phyloP scores from a whole-genome alignment of 2,888 invertebrate genomes.

The Lithophane leautieri region DNA sequence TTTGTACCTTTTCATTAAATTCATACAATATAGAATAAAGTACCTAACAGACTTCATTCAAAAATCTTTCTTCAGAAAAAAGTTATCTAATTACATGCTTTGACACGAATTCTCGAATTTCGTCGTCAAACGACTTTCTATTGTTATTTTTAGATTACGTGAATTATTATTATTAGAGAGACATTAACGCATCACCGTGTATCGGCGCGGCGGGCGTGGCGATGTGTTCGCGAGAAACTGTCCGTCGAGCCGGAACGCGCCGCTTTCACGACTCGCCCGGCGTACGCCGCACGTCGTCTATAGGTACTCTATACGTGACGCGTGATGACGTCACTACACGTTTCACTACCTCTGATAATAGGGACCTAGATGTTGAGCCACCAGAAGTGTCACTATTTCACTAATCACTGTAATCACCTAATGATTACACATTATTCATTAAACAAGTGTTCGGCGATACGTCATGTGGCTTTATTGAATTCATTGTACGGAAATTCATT shows the following conservation, averaged over 20 bases:
- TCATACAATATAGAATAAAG: slow-evolving; percentile 12
- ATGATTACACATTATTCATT: slow-evolving; percentile 14
- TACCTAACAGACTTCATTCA: slow-evolving; percentile 2
- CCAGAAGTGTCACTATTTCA: slow-evolving; percentile 60
- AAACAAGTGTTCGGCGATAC: slow-evolving; percentile 18
- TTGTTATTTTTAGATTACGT: slow-evolving; percentile 56
- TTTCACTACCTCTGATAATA: slow-evolving; percentile 76
- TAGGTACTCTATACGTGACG: slow-evolving; percentile 73
- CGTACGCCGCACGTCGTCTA: slow-evolving; percentile 64
- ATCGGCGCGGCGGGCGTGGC: slow-evolving; percentile 63
- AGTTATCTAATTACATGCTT: slow-evolving; percentile 52
- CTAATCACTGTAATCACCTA: slow-evolving; percentile 44
- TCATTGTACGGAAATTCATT: background rate
- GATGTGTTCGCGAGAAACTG: slow-evolving; percentile 81
- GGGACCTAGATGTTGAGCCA: slow-evolving; percentile 53
- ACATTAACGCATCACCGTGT: slow-evolving; percentile 62
- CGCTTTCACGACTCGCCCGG: slow-evolving; percentile 80
- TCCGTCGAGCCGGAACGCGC: slow-evolving; percentile 84
- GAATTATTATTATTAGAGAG: slow-evolving; percentile 62
- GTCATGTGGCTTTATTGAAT: slow-evolving; percentile 1
- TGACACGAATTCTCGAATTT: slow-evolving; percentile 31
- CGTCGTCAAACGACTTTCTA: slow-evolving; percentile 52
- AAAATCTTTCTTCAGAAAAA: background rate
- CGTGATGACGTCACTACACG: slow-evolving; percentile 80
- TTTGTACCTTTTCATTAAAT: slow-evolving; percentile 11